A percentile compares a stretch with the other conserved stretches of the same genome.
phyloP scores from a whole-genome alignment of 2,113 vertebrate genomes.

The Calidris pugnax region DNA sequence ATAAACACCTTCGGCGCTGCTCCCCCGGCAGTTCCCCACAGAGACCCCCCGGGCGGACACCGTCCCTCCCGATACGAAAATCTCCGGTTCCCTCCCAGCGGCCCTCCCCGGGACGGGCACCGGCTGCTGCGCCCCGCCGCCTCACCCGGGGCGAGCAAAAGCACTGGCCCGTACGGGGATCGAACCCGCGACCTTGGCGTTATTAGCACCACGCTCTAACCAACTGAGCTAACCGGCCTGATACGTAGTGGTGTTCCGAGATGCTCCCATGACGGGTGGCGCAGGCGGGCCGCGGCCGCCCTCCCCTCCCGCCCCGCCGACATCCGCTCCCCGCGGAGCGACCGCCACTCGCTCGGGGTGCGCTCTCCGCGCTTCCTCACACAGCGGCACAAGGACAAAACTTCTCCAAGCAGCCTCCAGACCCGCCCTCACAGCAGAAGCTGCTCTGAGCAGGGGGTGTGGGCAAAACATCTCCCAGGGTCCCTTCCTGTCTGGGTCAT shows the following conservation, averaged over 20 bases:
- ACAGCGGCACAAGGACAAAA: not conserved
- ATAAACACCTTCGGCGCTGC: no score
- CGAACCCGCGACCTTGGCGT: slow-evolving; percentile 68
- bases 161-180: slow-evolving; percentile 36
- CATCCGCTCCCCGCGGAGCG: no score
- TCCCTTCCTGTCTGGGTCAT: rapidly evolving
- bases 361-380: rapidly evolving
- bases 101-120: no score
- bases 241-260: no score
- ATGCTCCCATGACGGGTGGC: no score
- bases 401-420: not conserved
- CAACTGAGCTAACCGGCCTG: slow-evolving; percentile 73
- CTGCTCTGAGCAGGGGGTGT: rapidly evolving
- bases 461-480: no score
- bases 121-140: no score
- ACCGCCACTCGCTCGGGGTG: rapidly evolving
- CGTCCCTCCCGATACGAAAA: not conserved
- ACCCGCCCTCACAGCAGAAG: not conserved
- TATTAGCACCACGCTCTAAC: slow-evolving; percentile 74
- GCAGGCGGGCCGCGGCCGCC: no score
- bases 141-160: no score
- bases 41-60: no score
- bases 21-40: no score
- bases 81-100: not conserved
- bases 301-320: no score